phyloP scores from a whole-genome alignment of 1,140 invertebrate genomes.

The Drosophila bocki region DNA sequence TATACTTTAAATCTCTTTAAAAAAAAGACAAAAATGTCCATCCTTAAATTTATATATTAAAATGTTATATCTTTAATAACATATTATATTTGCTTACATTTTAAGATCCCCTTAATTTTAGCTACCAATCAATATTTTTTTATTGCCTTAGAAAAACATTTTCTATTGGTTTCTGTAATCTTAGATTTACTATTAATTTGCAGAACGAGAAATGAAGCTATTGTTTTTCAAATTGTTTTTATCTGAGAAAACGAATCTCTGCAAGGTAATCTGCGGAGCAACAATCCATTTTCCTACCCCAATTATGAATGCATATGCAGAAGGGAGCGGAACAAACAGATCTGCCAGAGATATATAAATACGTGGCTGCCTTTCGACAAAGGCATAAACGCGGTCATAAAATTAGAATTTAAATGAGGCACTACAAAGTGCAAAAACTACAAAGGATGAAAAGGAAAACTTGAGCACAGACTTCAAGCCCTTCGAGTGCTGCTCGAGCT shows the following conservation, averaged over 20 bases:
- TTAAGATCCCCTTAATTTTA: not conserved
- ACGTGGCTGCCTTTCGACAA: constrained; percentile 74
- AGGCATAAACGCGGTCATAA: constrained; percentile 76
- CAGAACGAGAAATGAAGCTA: constrained; percentile 2
- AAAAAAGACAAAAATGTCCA: too few relatives aligned
- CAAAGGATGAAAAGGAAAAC: constrained; percentile 26
- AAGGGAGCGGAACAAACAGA: constrained; percentile 29
- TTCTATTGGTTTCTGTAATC: not conserved
- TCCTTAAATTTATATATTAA: too few relatives aligned
- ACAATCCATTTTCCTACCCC: constrained; percentile 41
- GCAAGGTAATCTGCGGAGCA: constrained; percentile 19
- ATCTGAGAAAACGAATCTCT: not conserved
- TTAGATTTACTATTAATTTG: not conserved
- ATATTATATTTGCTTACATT: not conserved
- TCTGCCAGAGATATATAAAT: constrained; percentile 53
- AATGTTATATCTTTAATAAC: too few relatives aligned
- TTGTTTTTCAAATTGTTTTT: constrained; percentile 15
- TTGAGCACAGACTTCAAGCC: not conserved
- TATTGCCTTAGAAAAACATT: not conserved
- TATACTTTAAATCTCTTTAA: too few relatives aligned
- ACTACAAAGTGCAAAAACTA: constrained; percentile 61
- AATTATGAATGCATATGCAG: constrained; percentile 64
- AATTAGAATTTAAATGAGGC: constrained; percentile 80
- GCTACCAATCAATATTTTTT: not conserved
- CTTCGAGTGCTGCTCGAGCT: constrained; percentile 15